Evolutionary conservation across 2,113 vertebrate genomes (phyloP), one percentile per base, ranked within the genome.

Genomic region (Microtus pennsylvanicus): DNA sequence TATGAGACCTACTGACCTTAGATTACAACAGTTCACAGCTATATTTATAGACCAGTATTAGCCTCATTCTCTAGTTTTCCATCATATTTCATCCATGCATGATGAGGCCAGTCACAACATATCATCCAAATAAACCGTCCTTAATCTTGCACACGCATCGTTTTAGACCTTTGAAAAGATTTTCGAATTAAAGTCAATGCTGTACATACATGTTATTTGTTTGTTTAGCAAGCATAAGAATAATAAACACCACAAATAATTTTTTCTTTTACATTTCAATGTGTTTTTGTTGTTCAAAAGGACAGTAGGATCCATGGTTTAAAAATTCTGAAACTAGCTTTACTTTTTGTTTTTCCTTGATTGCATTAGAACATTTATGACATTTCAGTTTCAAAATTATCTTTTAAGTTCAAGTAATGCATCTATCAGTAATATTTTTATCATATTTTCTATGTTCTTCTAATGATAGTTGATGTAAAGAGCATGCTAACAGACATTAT

Each of bases 341-440:
- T 22, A 93, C 2, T 86, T 90, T 21, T 83, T 3, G 3, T 42
- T 67, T 45, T 87, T 78, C 8, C 7, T 42, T 45, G 8, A 55
- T 35, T 22, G 3, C 3, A 89, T 76, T 67, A 89, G 13, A 89
- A 22, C 26, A 92, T 87, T 93, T 67, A 76, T 83, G 93, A 52
- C 96, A 89, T 94, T 96, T 93, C 74, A 67, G 21, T 28, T 94
- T n/a, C 38, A 77, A 97, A 93, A 89, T 90, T 58, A 86, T 28
- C 92, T 55, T 96, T 98, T 95, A 87, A 91, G 82, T 80, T 96
- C 50, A 13, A 9, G 69, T 52, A 90, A 83, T 47, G 22, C 3
- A 89, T 21, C 1, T 22, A 77, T 72, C 30, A 77, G 38, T 61
- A 87, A 72, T 5, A 55, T 69, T 94, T 74, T 83, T 80, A 72